These are phyloP conservation scores for Onychorhynchus coronatus DNA, from an alignment of 2,113 vertebrate species.

Conservation along the genomic window DNA sequence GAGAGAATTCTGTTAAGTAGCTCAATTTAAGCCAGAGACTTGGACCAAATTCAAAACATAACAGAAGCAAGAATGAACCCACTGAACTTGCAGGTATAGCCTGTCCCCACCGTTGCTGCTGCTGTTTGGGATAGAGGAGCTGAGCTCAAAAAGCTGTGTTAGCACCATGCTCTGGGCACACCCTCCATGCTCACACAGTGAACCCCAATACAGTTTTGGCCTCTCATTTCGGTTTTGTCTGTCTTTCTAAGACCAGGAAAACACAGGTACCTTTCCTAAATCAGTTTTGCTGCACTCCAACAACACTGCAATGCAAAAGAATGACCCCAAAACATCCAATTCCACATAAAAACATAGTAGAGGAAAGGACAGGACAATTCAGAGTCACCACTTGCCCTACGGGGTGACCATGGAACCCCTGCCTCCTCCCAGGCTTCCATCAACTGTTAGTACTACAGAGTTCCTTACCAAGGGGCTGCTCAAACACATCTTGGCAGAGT, in stretches of 20 bases:
- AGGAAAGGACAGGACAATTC: constrained; percentile 25
- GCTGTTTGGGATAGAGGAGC: constrained; percentile 35
- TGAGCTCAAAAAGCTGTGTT: not conserved
- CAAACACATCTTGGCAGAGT: not conserved
- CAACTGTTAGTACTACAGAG: not conserved
- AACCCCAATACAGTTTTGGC: not conserved
- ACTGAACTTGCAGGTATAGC: constrained; percentile 36
- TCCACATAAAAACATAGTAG: constrained; percentile 27
- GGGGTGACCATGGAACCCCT: not conserved
- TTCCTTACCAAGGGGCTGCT: constrained; percentile 2
- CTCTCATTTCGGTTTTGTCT: not conserved
- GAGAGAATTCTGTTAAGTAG: constrained; percentile 58
- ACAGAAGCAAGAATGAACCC: constrained; percentile 50
- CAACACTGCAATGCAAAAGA: constrained; percentile 38
- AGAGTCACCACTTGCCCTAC: not conserved
- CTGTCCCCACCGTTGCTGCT: not conserved
- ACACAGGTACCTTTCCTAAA: constrained; percentile 6
- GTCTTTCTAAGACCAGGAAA: not conserved
- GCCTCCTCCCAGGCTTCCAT: not conserved
- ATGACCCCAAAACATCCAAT: constrained; percentile 13
- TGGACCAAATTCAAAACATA: constrained; percentile 39
- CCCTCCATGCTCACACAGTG: not conserved
- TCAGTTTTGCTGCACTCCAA: not conserved
- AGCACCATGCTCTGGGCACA: constrained; percentile 30
- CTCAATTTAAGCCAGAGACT: constrained; percentile 59